These are phyloP conservation scores for Eledone cirrhosa DNA, from an alignment of 2,888 invertebrate species.

Conservation along the genomic window DNA sequence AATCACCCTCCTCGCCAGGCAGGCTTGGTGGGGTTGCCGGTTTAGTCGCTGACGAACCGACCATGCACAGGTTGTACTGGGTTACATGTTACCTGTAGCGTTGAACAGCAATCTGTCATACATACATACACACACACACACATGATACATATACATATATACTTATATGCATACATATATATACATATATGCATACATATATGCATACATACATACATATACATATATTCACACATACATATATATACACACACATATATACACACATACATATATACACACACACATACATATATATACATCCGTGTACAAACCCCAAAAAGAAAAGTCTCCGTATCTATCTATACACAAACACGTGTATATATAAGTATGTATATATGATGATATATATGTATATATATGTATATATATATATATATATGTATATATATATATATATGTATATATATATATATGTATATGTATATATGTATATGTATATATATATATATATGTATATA, in stretches of 20 bases:
- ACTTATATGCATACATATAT: neutral
- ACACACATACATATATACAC: neutral
- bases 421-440: slow-evolving; percentile 34
- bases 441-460: slow-evolving; percentile 29
- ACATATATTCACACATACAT: neutral
- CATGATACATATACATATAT: neutral
- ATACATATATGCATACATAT: neutral
- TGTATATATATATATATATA: slow-evolving; percentile 36
- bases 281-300: neutral
- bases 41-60: too few relatives aligned
- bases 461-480: slow-evolving; percentile 25
- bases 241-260: neutral
- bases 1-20: too few relatives aligned
- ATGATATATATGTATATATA: slow-evolving; percentile 32
- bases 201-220: neutral
- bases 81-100: too few relatives aligned
- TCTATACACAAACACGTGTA: neutral
- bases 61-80: too few relatives aligned
- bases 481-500: slow-evolving; percentile 26
- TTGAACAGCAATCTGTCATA: too few relatives aligned
- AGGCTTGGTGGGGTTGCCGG: too few relatives aligned
- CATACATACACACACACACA: too few relatives aligned
- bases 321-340: neutral
- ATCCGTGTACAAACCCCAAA: neutral
- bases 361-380: neutral